phyloP scores from a whole-genome alignment of 1,140 invertebrate genomes.

The Drosophila seguyi region DNA sequence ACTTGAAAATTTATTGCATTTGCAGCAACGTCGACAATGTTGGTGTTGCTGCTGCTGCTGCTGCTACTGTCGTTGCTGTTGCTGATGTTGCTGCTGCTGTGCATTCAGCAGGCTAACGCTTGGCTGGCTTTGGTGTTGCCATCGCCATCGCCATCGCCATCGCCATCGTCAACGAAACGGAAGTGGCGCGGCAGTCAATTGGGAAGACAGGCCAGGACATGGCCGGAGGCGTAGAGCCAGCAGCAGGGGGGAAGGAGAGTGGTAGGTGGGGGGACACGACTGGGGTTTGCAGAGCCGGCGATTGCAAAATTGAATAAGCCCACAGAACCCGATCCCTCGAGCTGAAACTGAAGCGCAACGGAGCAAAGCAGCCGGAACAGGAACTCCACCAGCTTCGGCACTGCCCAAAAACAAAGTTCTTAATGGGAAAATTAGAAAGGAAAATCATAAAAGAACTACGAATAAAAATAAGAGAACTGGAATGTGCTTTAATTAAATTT shows the following conservation, averaged over 20 bases:
- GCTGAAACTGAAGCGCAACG: constrained; percentile 20
- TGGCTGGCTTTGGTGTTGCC: constrained; percentile 47
- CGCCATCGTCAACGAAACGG: constrained; percentile 59
- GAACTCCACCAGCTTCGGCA: constrained; percentile 7
- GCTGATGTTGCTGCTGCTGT: constrained; percentile 52
- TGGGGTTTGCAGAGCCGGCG: constrained; percentile 40
- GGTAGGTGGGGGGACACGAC: background rate
- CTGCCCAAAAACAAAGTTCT: background rate
- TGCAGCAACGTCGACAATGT: constrained; percentile 48
- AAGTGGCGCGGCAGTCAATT: constrained; percentile 82
- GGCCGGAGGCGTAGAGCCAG: constrained; percentile 50
- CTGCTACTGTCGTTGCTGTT: constrained; percentile 16
- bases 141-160: constrained; percentile 38
- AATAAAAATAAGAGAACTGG: no score
- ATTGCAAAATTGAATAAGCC: constrained; percentile 79
- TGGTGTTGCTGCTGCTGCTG: constrained; percentile 33
- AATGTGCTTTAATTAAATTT: no score
- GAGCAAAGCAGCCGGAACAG: constrained; percentile 23
- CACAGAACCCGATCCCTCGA: constrained; percentile 35
- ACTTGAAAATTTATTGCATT: constrained; percentile 84
- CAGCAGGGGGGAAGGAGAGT: background rate
- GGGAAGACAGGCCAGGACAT: constrained; percentile 62
- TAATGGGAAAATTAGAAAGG: background rate
- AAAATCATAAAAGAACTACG: background rate
- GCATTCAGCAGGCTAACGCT: constrained; percentile 62